Base-by-base conservation (phyloP, 1,140 invertebrate genomes). In the Geopemphigus sp. region DNA sequence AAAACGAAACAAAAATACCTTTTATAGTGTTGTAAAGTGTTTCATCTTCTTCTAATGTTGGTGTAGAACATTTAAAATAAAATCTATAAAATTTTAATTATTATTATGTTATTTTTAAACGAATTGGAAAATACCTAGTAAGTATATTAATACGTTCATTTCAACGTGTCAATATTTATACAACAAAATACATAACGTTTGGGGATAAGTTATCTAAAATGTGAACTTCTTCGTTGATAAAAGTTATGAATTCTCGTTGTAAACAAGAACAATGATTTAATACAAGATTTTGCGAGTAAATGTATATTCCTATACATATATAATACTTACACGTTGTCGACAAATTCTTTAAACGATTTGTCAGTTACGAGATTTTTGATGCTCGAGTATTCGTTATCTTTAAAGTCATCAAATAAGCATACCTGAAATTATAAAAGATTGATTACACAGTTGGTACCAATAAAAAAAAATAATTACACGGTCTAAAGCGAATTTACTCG, bases 381-480 rank as follows among this genome's bases (percentile, higher is more conserved):
- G 45, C n/a, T 50, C 22, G 57, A 78, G 19, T 61, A 63, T 59
- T 78, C 22, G 26, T 5, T 45, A 19, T 78, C 22, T 8, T n/a
- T 63, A 50, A 78, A 78, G 14, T 78, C 74, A 26, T 78, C 74
- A 78, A 78, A 78, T 47, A 78, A 59, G 59, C 56, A 63, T 12
- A 78, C 24, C 74, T 78, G 66, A 50, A 68, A 68, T 68, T n/a
- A 22, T 66, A 53, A 5, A 61, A 26, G 11, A 61, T 8, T 5
- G 17, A 24, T n/a, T n/a, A n/a, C n/a, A n/a, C n/a, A n/a, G n/a
- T n/a, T 14, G n/a, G 17, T 54, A 14, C 19, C 19, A 19, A 22
- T 56, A 22, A 22, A 8, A 22, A 10, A 56, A 56, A 22, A 57
- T 22, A 57, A 22, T 11, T 57, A 4, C 4, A 24, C 22, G 8